A percentile compares a stretch with the other conserved stretches of the same genome.
phyloP scores from a whole-genome alignment of 1,140 invertebrate genomes.

The Micrasema longulum region DNA sequence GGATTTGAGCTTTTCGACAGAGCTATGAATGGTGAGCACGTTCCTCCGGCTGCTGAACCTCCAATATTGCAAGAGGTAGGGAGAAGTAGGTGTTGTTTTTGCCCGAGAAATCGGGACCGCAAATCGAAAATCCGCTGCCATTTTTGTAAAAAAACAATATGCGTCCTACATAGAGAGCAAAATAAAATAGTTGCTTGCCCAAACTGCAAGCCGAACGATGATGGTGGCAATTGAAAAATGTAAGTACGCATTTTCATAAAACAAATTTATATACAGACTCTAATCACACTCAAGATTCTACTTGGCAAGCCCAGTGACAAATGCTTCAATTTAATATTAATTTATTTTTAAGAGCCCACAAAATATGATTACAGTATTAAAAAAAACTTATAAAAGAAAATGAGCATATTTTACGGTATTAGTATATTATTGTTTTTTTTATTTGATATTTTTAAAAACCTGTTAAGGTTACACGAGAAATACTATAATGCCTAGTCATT shows the following conservation, averaged over 20 bases:
- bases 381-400: too few relatives aligned
- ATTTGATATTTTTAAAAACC: too few relatives aligned
- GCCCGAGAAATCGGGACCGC: background rate
- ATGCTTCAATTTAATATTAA: too few relatives aligned
- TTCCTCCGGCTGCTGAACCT: background rate
- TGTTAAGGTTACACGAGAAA: too few relatives aligned
- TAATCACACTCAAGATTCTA: too few relatives aligned
- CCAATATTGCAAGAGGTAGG: background rate
- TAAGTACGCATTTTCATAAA: background rate
- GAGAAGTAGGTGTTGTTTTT: background rate
- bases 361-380: too few relatives aligned
- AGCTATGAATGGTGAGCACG: background rate
- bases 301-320: too few relatives aligned
- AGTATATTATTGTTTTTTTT: too few relatives aligned
- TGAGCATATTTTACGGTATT: too few relatives aligned
- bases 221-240: background rate
- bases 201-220: background rate
- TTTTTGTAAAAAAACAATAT: slow-evolving; percentile 1
- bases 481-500: too few relatives aligned
- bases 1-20: slow-evolving; percentile 3
- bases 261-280: too few relatives aligned
- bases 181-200: background rate
- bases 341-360: too few relatives aligned
- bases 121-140: slow-evolving; percentile 3
- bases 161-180: slow-evolving; percentile 53